Base-by-base conservation (phyloP, 2,888 invertebrate genomes). In the Hedya salicella region DNA sequence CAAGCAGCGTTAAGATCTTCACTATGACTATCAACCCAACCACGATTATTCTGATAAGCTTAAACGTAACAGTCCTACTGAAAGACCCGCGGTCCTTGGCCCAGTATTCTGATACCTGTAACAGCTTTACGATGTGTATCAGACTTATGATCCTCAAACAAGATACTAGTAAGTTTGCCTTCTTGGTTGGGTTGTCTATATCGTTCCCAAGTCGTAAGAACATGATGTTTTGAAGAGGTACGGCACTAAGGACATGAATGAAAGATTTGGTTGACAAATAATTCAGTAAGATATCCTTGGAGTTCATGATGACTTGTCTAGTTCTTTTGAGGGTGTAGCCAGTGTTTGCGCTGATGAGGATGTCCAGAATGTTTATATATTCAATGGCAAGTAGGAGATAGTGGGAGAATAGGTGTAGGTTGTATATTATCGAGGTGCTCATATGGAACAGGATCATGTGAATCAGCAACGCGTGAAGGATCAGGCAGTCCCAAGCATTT, bases 231-330 rank as follows among this genome's bases (percentile, higher is more conserved):
- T 78, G 74, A 0, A 77, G 30, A 0, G 82, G 82, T n/a, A 80
- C 72, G 0, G 79, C 75, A 1, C 77, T 73, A 0, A 70, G 70
- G 0, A 68, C 71, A 44, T 82, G 78, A 0, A 82, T 9, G 56
- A 78, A 81, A 5, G 81, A 40, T 13, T 77, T 77, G 0, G 70
- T 79, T 0, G 75, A 75, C 25, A 75, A 72, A 67, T 76, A 82
- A 3, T 75, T 69, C 0, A 74, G n/a, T 0, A 75, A 17, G 0
- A 75, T 69, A 3, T 70, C 68, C 3, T 60, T 30, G 0, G 59
- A 30, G 4, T 78, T 72, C 9, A 83, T 64, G 0, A 78, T 50
- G 0, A 80, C 69, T 32, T 66, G 71, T 9, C 73, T 70, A 0
- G 67, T 50, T 9, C 66, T 64, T 0, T 69, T 16, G 14, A 79